Base-by-base conservation (phyloP, 1,140 invertebrate genomes). In the Bursaphelenchus mucronatus region DNA sequence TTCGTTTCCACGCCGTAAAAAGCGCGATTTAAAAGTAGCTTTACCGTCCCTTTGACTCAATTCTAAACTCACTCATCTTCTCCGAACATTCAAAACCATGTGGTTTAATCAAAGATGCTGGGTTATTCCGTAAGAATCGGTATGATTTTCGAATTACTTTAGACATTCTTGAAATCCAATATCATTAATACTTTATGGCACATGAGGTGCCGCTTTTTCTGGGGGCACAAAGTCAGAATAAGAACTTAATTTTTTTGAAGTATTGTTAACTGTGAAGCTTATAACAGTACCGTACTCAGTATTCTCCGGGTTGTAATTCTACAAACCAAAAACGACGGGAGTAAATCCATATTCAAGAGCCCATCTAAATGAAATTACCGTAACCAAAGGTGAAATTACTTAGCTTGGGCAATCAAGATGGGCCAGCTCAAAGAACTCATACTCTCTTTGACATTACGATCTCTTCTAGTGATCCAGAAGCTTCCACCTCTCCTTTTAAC, bases 181-280 rank as follows among this genome's bases (percentile, higher is more conserved):
- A 17, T 15, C n/a, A 19, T 6, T n/a, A 4, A n/a, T 6, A n/a
- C 44, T 30, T 15, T 11, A 59, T 65, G 82, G 82, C 82, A 84
- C 82, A 65, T 75, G 84, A 57, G 79, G 79, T 0, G 84, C 78
- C 50, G 67, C 80, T 8, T 83, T 73, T 11, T 50, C 61, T 3
- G 82, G 81, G 0, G 83, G 82, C 3, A 84, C 84, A 63, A 81
- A 85, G 68, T 85, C 84, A 58, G 82, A 83, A 73, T 79, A 85
- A 1, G 81, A 76, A 71, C 82, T 83, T 75, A 85, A 79, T 70
- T 85, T 84, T 70, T 85, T 85, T 58, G 82, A 83, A 0, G 83
- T 82, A 69, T 86, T 85, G 59, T 82, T 81, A 10, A 85, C 74
- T 1, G 82, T 83, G 9, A 75, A 76, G 46, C 78, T 76, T 77